Conservation (phyloP, 2,797 vertebrate species). For the Xenops minutus region DNA sequence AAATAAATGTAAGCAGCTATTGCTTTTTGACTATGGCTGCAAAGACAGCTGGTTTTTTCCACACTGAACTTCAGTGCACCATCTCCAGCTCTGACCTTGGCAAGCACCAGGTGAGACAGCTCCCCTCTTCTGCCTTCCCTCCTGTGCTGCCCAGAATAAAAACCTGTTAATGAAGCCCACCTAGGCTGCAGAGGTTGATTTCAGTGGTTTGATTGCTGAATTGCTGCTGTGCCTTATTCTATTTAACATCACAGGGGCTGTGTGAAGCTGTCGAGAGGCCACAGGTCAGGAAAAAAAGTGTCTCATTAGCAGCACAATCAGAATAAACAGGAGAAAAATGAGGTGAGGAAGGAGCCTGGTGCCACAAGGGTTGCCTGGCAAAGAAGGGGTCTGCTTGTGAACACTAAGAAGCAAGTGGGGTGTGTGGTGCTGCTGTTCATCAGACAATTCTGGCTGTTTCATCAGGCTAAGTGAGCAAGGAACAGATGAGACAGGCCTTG, state of each 20-base stretch:
- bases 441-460: not conserved
- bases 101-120: not conserved
- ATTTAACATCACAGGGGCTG: not conserved
- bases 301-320: conserved; percentile 37
- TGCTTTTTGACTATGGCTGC: not conserved
- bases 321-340: not conserved
- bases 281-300: conserved; percentile 14
- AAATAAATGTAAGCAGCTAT: not conserved
- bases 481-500: not conserved
- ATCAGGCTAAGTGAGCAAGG: not conserved
- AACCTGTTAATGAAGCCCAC: conserved; percentile 2
- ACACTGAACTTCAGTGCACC: not conserved
- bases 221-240: conserved; percentile 16
- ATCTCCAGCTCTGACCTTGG: not conserved
- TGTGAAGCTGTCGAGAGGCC: not conserved
- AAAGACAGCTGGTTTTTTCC: not conserved
- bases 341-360: not conserved
- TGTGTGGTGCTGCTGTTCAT: not conserved
- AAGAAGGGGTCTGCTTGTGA: not conserved
- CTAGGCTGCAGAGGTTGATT: conserved; percentile 1
- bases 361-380: not conserved
- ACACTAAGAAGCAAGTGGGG: not conserved
- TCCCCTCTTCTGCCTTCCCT: not conserved
- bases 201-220: not conserved
- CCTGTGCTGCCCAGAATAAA: not conserved